Conservation (phyloP, 1,140 invertebrate genomes). For the Bradynema listronoti region DNA sequence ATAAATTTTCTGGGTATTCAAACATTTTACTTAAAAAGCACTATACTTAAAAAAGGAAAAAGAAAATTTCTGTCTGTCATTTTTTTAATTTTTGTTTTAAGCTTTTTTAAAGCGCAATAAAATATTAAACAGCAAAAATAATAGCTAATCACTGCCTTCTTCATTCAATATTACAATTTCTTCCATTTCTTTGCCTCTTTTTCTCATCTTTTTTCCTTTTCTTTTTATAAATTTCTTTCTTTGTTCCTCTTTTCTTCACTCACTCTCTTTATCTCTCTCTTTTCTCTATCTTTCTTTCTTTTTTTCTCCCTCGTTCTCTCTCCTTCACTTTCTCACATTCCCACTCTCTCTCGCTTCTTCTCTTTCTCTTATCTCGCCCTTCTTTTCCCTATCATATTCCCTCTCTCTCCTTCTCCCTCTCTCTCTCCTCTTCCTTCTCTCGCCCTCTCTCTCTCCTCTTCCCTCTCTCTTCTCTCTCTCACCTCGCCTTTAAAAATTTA, state of each 20-base stretch:
- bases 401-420: background rate
- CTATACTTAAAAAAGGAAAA: too few relatives aligned
- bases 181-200: background rate
- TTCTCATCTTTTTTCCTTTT: background rate
- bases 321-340: background rate
- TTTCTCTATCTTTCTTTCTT: background rate
- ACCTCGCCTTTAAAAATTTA: too few relatives aligned
- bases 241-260: background rate
- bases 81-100: too few relatives aligned
- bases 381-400: background rate
- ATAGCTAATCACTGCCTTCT: too few relatives aligned
- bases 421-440: too few relatives aligned
- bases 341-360: background rate
- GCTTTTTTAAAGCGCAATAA: too few relatives aligned
- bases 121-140: too few relatives aligned
- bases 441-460: background rate
- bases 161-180: too few relatives aligned
- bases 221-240: background rate
- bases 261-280: background rate
- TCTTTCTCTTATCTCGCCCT: background rate
- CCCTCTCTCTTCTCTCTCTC: background rate
- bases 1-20: too few relatives aligned
- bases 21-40: too few relatives aligned
- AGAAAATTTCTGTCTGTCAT: too few relatives aligned
- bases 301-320: background rate